Percentiles rank a stretch among this genome's conserved stretches.
Evolutionary conservation across 2,888 invertebrate species (phyloP).

Genomic region (Xestia c-nigrum): DNA sequence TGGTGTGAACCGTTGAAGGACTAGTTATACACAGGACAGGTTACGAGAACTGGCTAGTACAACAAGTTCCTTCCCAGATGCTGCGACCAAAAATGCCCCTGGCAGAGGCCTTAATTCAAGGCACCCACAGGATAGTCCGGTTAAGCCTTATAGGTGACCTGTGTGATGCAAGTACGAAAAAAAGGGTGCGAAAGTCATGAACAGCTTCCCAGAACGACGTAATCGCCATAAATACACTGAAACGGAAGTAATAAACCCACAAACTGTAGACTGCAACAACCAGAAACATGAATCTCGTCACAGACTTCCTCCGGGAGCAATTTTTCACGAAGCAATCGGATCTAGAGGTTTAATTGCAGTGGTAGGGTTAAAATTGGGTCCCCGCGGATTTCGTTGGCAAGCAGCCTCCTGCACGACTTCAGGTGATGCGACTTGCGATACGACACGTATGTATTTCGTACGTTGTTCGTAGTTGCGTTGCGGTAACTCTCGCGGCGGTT

Average conservation of each 20-base stretch:
- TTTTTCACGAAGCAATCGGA: slow-evolving; percentile 57
- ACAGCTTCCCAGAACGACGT: background rate
- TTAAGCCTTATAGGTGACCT: no score
- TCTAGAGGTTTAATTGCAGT: slow-evolving; percentile 59
- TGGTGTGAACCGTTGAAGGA: no score
- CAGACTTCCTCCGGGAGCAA: slow-evolving; percentile 35
- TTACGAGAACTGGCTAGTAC: no score
- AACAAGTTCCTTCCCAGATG: background rate
- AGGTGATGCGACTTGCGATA: background rate
- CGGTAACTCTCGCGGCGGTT: background rate
- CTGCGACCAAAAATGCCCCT: background rate
- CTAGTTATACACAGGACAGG: no score
- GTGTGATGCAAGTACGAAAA: no score
- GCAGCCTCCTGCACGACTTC: background rate
- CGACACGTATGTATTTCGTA: no score
- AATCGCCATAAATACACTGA: background rate
- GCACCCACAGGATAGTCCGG: no score
- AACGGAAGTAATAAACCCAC: background rate
- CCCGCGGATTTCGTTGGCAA: slow-evolving; percentile 13
- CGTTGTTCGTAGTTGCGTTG: background rate
- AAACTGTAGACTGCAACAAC: slow-evolving; percentile 6
- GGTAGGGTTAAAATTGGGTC: slow-evolving; percentile 32
- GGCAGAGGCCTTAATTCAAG: no score
- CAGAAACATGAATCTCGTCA: slow-evolving; percentile 44
- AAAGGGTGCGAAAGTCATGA: background rate